Base-by-base conservation (phyloP, 2,797 vertebrate species). In the Rhabdophis nuchalis region DNA sequence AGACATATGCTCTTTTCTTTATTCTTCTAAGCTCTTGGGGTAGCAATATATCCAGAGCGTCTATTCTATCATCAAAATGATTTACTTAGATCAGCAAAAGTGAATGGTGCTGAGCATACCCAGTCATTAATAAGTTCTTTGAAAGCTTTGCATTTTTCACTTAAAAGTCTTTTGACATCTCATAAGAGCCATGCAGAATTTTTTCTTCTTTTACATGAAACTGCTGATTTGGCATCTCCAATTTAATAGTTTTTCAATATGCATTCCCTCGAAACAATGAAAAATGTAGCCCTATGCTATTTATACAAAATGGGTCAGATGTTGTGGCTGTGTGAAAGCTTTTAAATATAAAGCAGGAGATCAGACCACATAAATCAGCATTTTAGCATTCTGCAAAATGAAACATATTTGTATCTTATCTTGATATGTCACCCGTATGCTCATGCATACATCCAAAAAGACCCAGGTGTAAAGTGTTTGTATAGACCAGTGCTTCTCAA, bases 1-100 rank as follows among this genome's bases (percentile, higher is more conserved):
- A 91, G 50, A 52, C 14, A 87, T n/a, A 46, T 54, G 25, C 32
- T 61, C 57, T 60, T 41, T 54, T 54, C 20, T 54, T 56, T 16
- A 52, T 18, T 36, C 29, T 32, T 86, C 86, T 53, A 87, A 56
- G 16, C 86, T 87, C 90, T 53, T 91, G 85, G 85, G 32, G 64
- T 25, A 91, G 90, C 52, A 46, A 32, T 41, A 68, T 23, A 91
- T 6, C 85, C 85, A 91, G 86, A 87, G 50, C 32, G 68, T 56
- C 58, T 9, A 36, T 68, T 56, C 50, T 56, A 36, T 16, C 82
- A 91, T 54, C n/a, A 54, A n/a, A 91, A 88, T 46, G 54, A 46
- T 56, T 88, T 77, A 32, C 91, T 88, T 88, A 57, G 61, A 88
- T 91, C 61, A 91, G 86, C 86, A 91, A 91, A 88, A 91, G 32